Evolutionary conservation across 2,113 vertebrate species (phyloP), one percentile per base, ranked within the genome.

Genomic region (Andinoacara biseriatus): DNA sequence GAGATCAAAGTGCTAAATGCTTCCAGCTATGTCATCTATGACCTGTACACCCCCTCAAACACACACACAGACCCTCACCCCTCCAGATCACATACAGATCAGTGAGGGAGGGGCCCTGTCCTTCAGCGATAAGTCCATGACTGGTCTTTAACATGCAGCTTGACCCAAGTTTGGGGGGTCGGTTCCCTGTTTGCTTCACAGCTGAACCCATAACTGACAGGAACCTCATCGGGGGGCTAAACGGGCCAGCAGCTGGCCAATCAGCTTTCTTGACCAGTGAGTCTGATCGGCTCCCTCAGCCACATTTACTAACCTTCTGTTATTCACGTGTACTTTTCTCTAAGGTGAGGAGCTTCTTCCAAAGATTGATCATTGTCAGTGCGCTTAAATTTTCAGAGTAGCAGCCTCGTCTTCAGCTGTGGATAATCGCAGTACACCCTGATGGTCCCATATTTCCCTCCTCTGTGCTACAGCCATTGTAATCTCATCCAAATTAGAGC

Each of bases 1-100:
- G 65, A 65, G 40, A 52, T 52, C 59, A 29, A 10, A 79, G 52
- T 58, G 46, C 69, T 72, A 14, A 88, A 46, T 58, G 46, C 76
- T 60, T 10, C 13, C 46, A 43, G 75, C 43, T 29, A 10, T 58
- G 24, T 29, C 20, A 33, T 46, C 15, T 58, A 20, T 38, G 59
- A 29, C 49, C 78, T n/a, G 29, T 29, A 9, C 9, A 2, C 52
- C 43, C 38, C 29, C 26, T n/a, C n/a, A n/a, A n/a, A n/a, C n/a
- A n/a, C n/a, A n/a, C n/a, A n/a, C n/a, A n/a, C n/a, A n/a, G n/a
- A n/a, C n/a, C 29, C 10, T 14, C n/a, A n/a, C n/a, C 26, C 43
- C 49, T 35, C 14, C 22, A 56, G 38, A 77, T 43, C 38, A 74
- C 40, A 59, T 60, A 54, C 60, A 69, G 72, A 29, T 40, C 35